Evolutionary conservation across 2,113 vertebrate genomes (phyloP), one percentile per base, ranked within the genome.

Genomic region (Prunella himalayana): DNA sequence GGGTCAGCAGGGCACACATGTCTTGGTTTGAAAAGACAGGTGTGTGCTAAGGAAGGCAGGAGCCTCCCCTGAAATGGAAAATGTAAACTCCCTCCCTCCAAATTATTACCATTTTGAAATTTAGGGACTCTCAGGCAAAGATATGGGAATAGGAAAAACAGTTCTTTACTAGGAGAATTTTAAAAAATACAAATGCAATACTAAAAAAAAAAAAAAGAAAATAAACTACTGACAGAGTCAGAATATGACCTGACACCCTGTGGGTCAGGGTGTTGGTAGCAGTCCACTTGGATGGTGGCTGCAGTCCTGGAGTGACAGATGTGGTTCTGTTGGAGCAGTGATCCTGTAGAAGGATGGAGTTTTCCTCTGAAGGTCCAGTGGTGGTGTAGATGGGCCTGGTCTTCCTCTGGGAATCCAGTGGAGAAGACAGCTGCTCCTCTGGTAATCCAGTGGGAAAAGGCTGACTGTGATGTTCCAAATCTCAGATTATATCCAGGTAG

Each of bases 181-280:
- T 2, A 14, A 57, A 57, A n/a, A 57, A 10, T n/a, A n/a, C 9
- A 0, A 33, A 14, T 1, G 5, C 30, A 57, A 15, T 23, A 23
- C 9, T 57, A 23, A 6, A n/a, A 57, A 23, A 57, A n/a, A 23
- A 22, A 22, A 2, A 22, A 56, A n/a, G n/a, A n/a, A n/a, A 56
- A 56, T 14, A 22, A n/a, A 56, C 13, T 56, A 56, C 13, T 57
- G 21, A n/a, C 13, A n/a, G 54, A 56, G 21, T 57, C 54, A 57
- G 33, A 57, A 57, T 10, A n/a, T 13, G 33, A 57, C 54, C 33
- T n/a, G 33, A 23, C 54, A 57, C 54, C 20, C 54, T n/a, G 6
- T 57, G n/a, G 54, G 33, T 57, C 33, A 23, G 33, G 33, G 13
- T n/a, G 33, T 5, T n/a, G 33, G 33, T n/a, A 23, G 33, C 54